Evolutionary conservation across 2,888 invertebrate genomes (phyloP), one percentile per base, ranked within the genome.

Genomic region (Leptopilina drosophilae): DNA sequence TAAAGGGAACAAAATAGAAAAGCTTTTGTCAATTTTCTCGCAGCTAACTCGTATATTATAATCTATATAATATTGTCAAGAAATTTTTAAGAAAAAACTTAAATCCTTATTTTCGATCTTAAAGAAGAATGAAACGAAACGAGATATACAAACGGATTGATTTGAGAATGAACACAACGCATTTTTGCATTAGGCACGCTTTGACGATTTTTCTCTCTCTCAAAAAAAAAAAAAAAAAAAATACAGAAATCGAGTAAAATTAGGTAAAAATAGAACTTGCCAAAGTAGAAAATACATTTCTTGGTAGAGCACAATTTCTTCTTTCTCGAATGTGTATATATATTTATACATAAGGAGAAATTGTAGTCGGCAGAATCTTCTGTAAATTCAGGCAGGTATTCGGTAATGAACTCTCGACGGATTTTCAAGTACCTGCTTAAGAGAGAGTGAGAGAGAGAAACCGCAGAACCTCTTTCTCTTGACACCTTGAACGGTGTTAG

Each of bases 401-500:
- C 64, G 81, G 84, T 86, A 86, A 86, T 82, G 85, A 85, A 85
- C 82, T 79, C 81, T 82, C 49, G 76, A 80, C 73, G 80, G 77
- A 80, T 80, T 78, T 80, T 80, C 78, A 77, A 84, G 83, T 84
- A 82, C 84, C 84, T 81, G 81, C 73, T 73, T 56, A 73, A 49
- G 12, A 49, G n/a, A 33, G 33, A 33, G 33, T 33, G 33, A 33
- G 33, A 33, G 33, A 33, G 33, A 33, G 33, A 73, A 56, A 26
- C 73, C 84, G 86, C 85, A 82, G 33, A 33, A 84, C 85, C 82
- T 87, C 86, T 85, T 85, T 84, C 83, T 84, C 88, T 88, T 90
- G 90, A 90, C 90, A 90, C 89, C 90, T 89, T 89, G 90, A 88
- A 90, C 89, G 88, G 91, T 90, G 91, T 91, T 91, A 90, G 91